phyloP scores from a whole-genome alignment of 2,113 vertebrate genomes.

The Lophochroa leadbeateri region DNA sequence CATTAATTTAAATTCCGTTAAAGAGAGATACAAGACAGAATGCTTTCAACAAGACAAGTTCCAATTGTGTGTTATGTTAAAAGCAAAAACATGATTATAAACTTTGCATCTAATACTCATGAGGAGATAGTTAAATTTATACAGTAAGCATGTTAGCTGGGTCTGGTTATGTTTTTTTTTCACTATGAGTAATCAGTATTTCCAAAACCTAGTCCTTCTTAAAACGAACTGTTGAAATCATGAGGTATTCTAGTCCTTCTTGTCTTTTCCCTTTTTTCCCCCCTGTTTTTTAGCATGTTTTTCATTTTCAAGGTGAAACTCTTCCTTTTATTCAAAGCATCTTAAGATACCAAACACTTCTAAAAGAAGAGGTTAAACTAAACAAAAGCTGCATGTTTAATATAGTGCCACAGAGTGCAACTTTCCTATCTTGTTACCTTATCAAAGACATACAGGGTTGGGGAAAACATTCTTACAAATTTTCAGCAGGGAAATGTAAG shows the following conservation, averaged over 20 bases:
- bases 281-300: neutral
- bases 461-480: neutral
- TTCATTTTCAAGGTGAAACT: neutral
- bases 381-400: neutral
- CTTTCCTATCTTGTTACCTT: neutral
- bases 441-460: neutral
- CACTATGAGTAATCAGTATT: neutral
- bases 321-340: neutral
- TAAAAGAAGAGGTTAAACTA: neutral
- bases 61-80: neutral
- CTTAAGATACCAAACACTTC: neutral
- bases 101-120: neutral
- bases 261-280: fast-evolving
- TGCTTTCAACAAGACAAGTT: neutral
- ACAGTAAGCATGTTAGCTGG: neutral
- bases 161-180: neutral
- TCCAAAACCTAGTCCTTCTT: neutral
- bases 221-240: neutral
- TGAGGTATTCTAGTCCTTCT: neutral
- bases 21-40: neutral
- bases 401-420: neutral
- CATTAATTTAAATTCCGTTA: neutral
- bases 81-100: neutral
- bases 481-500: neutral
- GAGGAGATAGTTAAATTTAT: neutral